Evolutionary conservation across 2,888 invertebrate genomes (phyloP).

Genomic region (Dendrolimus pini): DNA sequence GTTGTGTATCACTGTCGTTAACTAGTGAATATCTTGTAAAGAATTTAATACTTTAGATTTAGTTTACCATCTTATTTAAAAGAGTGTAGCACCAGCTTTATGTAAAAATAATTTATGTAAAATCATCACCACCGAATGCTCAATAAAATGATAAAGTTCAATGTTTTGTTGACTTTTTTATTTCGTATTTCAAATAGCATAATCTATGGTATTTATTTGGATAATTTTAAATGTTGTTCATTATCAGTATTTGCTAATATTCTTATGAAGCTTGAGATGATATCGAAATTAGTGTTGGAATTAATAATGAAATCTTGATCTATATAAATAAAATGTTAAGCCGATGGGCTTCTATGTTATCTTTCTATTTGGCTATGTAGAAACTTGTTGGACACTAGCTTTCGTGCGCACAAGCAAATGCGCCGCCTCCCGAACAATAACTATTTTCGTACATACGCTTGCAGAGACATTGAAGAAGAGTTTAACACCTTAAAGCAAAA

Average conservation of each 20-base stretch:
- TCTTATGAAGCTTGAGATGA: background rate
- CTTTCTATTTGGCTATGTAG: conserved; percentile 24
- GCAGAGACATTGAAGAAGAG: conserved; percentile 37
- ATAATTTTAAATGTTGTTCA: too few relatives aligned
- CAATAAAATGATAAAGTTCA: conserved; percentile 25
- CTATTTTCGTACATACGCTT: conserved; percentile 36
- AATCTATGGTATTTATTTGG: too few relatives aligned
- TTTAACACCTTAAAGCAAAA: conserved; percentile 6
- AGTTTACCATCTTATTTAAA: background rate
- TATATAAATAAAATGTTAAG: background rate
- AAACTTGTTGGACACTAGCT: conserved; percentile 22
- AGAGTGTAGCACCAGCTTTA: background rate
- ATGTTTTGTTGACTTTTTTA: conserved; percentile 16
- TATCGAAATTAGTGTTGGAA: background rate
- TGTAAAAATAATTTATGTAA: background rate
- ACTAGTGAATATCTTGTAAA: too few relatives aligned
- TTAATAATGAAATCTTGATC: background rate
- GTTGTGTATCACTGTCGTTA: too few relatives aligned
- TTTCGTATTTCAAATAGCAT: conserved; percentile 3
- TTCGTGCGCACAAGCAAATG: conserved; percentile 29
- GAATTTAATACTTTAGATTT: too few relatives aligned
- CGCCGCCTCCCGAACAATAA: conserved; percentile 55
- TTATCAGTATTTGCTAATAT: background rate
- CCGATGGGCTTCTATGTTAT: background rate
- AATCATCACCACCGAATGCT: conserved; percentile 31